Evolutionary conservation across 1,140 invertebrate species (phyloP), one percentile per base, ranked within the genome.

Genomic region (Globodera rostochiensis): DNA sequence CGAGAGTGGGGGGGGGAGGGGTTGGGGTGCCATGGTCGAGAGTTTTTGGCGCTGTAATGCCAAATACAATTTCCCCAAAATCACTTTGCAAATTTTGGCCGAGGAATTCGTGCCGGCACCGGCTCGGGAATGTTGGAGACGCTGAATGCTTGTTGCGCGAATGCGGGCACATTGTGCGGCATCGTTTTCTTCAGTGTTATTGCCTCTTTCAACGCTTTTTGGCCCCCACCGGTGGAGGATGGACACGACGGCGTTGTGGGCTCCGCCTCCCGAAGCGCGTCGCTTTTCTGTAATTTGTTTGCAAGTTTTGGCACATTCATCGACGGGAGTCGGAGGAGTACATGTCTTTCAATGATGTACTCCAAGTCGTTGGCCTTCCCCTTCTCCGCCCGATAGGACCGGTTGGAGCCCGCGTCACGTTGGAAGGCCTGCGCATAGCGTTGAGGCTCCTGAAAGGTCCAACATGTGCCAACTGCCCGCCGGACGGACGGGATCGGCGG

Each of bases 1-100:
- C 25, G 25, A 36, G 25, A 36, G 25, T 36, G 25, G 25, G 25
- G 2, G 25, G 25, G 25, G 25, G 25, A 2, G 25, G 25, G 25
- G 25, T n/a, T n/a, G 25, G 25, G 25, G 25, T 36, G 25, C 25
- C 25, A 2, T 36, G 25, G n/a, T n/a, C n/a, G n/a, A n/a, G n/a
- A n/a, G n/a, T n/a, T n/a, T n/a, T n/a, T n/a, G n/a, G n/a, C n/a
- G n/a, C 15, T 60, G 7, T 60, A 25, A 25, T 25, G 25, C 25
- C 25, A 25, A 25, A 25, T 13, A 15, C 19, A 53, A 13, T 60
- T 15, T 4, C 57, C 9, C 15, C 5, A 15, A 15, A 45, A 81
- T 49, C 80, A 86, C 50, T 86, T 82, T 49, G 86, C 74, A 74
- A 86, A 83, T 78, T 86, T 86, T 45, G 85, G 85, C 45, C 85